Evolutionary conservation across 1,140 invertebrate species (phyloP).

Genomic region (Camponotus floridanus): DNA sequence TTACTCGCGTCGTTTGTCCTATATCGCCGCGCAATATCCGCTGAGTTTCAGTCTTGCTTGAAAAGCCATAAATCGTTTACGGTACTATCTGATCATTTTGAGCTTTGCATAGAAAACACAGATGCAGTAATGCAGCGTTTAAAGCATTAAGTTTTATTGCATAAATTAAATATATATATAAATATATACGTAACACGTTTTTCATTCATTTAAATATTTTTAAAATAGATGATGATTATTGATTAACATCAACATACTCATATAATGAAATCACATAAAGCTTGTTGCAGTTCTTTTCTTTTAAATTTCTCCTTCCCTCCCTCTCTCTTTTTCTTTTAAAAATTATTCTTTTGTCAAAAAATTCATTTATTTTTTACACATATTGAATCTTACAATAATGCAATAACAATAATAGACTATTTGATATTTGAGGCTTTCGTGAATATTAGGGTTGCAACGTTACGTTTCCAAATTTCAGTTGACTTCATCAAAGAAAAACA

Average conservation of each 20-base stretch:
- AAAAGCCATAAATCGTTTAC: slow-evolving; percentile 43
- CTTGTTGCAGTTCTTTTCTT: too few relatives aligned
- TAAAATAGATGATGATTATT: neutral
- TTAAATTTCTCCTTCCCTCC: too few relatives aligned
- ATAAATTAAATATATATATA: neutral
- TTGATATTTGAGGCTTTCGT: too few relatives aligned
- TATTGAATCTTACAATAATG: neutral
- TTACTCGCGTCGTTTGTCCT: slow-evolving; percentile 44
- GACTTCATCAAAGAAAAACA: too few relatives aligned
- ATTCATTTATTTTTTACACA: too few relatives aligned
- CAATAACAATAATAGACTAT: neutral
- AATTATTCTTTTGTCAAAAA: neutral
- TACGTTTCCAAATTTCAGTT: too few relatives aligned
- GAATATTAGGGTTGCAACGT: too few relatives aligned
- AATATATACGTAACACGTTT: neutral
- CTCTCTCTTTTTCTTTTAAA: neutral
- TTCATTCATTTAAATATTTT: neutral
- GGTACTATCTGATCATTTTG: slow-evolving; percentile 22
- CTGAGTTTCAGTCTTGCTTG: slow-evolving; percentile 34
- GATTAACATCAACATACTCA: too few relatives aligned
- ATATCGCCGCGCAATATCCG: slow-evolving; percentile 39
- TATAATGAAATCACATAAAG: too few relatives aligned
- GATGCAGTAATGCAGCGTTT: neutral
- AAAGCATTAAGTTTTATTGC: neutral
- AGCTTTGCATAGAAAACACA: slow-evolving; percentile 1